Evolutionary conservation across 2,888 invertebrate species (phyloP).

Genomic region (Leucophenga montana): DNA sequence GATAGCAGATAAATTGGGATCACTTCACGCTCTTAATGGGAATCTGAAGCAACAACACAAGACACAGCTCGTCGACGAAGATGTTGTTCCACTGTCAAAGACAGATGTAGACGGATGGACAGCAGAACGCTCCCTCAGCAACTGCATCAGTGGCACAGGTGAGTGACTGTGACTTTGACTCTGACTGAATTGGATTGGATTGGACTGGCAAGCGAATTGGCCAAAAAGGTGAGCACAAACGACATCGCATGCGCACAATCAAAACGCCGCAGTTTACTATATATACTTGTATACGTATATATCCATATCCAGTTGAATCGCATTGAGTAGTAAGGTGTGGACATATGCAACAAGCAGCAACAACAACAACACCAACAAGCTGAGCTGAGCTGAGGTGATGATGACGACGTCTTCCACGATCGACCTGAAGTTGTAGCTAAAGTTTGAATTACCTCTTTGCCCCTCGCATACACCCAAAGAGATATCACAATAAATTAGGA

Average conservation of each 20-base stretch:
- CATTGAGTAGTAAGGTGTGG: constrained; percentile 9
- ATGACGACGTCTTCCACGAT: constrained; percentile 36
- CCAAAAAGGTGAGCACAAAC: constrained; percentile 69
- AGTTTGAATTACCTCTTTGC: constrained; percentile 32
- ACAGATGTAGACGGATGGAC: not conserved
- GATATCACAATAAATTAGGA: constrained; percentile 72
- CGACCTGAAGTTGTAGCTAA: constrained; percentile 17
- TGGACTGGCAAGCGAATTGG: constrained; percentile 45
- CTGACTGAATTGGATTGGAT: not conserved
- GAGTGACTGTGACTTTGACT: constrained; percentile 24
- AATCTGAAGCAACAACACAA: constrained; percentile 34
- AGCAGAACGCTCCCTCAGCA: not conserved
- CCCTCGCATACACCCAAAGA: constrained; percentile 58
- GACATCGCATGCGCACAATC: constrained; percentile 69
- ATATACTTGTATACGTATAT: too few relatives aligned
- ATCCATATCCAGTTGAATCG: constrained; percentile 5
- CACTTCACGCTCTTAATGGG: constrained; percentile 73
- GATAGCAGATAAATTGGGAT: constrained; percentile 73
- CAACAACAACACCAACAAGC: constrained; percentile 19
- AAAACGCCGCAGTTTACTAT: constrained; percentile 29
- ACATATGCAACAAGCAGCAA: constrained; percentile 25
- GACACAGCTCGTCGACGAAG: not conserved
- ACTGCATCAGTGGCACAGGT: constrained; percentile 37
- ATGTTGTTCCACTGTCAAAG: constrained; percentile 21
- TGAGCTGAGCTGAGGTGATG: constrained; percentile 27